Evolutionary conservation across 2,888 invertebrate genomes (phyloP).

Genomic region (Drosophila fulvimacula): DNA sequence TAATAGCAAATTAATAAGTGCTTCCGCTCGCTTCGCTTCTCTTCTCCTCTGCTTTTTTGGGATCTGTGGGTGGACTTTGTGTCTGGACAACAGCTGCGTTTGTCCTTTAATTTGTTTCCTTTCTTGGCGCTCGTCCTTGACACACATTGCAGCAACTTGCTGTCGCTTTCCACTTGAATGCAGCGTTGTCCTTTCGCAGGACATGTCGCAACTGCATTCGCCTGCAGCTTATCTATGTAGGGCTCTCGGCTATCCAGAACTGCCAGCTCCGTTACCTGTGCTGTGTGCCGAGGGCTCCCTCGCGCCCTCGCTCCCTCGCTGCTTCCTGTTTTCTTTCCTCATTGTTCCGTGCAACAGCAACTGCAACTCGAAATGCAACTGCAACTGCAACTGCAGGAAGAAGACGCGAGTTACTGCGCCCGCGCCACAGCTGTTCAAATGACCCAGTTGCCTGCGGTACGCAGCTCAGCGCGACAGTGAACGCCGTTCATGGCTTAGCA

Average conservation of each 20-base stretch:
- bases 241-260: slow-evolving; percentile 73
- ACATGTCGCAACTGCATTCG: slow-evolving; percentile 27
- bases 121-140: slow-evolving; percentile 75
- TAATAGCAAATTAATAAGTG: slow-evolving; percentile 84
- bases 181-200: slow-evolving; percentile 28
- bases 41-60: slow-evolving; percentile 35
- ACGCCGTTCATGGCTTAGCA: neutral
- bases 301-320: slow-evolving; percentile 32
- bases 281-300: slow-evolving; percentile 19
- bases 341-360: slow-evolving; percentile 15
- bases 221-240: slow-evolving; percentile 72
- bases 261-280: slow-evolving; percentile 48
- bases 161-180: slow-evolving; percentile 62
- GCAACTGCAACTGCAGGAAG: slow-evolving; percentile 26
- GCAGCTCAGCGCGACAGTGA: slow-evolving; percentile 7
- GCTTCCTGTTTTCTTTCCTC: slow-evolving; percentile 45
- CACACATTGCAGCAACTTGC: slow-evolving; percentile 51
- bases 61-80: slow-evolving; percentile 18
- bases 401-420: slow-evolving; percentile 26
- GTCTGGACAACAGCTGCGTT: slow-evolving; percentile 7
- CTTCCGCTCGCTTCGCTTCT: slow-evolving; percentile 77
- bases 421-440: slow-evolving; percentile 59
- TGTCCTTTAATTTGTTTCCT: slow-evolving; percentile 20
- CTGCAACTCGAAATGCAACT: slow-evolving; percentile 4
- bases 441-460: slow-evolving; percentile 28